phyloP scores from a whole-genome alignment of 2,113 vertebrate genomes.

The Hippoglossus stenolepis region DNA sequence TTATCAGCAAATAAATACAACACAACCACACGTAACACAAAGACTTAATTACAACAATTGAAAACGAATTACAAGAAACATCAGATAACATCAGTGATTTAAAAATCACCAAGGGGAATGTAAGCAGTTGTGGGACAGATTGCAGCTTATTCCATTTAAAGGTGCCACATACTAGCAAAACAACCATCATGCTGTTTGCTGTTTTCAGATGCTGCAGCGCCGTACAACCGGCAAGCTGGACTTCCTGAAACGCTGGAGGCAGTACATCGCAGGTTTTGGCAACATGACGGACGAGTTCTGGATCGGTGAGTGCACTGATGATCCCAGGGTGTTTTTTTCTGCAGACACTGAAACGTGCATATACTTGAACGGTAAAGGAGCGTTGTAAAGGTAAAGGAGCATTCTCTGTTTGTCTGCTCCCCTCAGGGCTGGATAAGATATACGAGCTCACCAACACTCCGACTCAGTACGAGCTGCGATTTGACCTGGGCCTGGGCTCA shows the following conservation, averaged over 20 bases:
- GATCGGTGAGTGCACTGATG: constrained; percentile 83
- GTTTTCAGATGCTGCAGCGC: constrained; percentile 89
- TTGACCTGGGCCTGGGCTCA: constrained; percentile 82
- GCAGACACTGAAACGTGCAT: constrained; percentile 15
- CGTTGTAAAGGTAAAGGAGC: too few relatives aligned
- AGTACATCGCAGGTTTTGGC: constrained; percentile 90
- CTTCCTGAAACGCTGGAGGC: constrained; percentile 92
- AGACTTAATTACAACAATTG: too few relatives aligned
- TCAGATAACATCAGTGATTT: too few relatives aligned
- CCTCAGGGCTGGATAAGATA: constrained; percentile 88
- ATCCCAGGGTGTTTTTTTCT: constrained; percentile 10
- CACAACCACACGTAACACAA: too few relatives aligned
- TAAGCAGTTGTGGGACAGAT: too few relatives aligned
- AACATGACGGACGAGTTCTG: constrained; percentile 90
- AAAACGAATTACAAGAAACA: too few relatives aligned
- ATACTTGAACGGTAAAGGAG: not conserved
- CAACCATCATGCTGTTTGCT: constrained; percentile 11
- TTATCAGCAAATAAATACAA: too few relatives aligned
- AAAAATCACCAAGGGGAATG: too few relatives aligned
- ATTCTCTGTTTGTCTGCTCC: constrained; percentile 15
- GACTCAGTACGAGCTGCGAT: constrained; percentile 82
- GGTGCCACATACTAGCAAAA: not conserved
- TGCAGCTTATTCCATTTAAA: too few relatives aligned
- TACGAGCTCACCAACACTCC: constrained; percentile 86
- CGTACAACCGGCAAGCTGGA: constrained; percentile 86